Percentiles rank a stretch among this genome's conserved stretches.
phyloP scores from a whole-genome alignment of 2,888 invertebrate genomes.

The Trachelus stipa region DNA sequence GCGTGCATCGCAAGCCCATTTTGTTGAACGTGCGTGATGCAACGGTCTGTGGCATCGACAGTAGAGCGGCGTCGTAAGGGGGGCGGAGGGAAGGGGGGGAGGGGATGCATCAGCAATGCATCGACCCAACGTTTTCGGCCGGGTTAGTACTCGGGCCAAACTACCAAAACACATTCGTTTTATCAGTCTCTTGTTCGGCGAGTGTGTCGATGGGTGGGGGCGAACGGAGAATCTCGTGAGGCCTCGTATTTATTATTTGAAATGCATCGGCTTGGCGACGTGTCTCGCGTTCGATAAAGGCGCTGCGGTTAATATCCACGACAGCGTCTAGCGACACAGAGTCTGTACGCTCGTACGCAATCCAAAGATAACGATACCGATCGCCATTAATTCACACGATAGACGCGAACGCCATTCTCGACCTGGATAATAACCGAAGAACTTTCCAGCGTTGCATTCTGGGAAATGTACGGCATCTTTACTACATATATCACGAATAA shows the following conservation, averaged over 20 bases:
- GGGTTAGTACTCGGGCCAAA: slow-evolving; percentile 14
- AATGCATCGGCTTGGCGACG: slow-evolving; percentile 9
- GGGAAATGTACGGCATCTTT: neutral
- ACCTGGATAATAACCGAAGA: neutral
- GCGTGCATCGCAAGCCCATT: neutral
- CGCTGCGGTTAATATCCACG: slow-evolving; percentile 4
- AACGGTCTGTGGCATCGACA: neutral
- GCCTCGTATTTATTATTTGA: slow-evolving; percentile 4
- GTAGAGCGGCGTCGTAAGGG: neutral
- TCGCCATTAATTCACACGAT: neutral
- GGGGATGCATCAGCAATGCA: neutral
- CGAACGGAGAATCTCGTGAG: slow-evolving; percentile 1
- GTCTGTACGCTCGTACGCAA: neutral
- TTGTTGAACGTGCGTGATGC: neutral
- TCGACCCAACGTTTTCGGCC: slow-evolving; percentile 14
- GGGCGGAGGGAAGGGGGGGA: no score
- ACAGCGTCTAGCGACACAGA: neutral
- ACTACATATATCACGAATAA: neutral
- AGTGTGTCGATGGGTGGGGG: slow-evolving; percentile 4
- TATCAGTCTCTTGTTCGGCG: slow-evolving; percentile 19
- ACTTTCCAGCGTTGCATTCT: neutral
- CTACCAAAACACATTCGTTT: slow-evolving; percentile 23
- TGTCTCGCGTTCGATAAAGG: neutral
- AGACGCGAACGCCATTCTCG: neutral
- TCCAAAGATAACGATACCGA: neutral